phyloP scores from a whole-genome alignment of 2,888 invertebrate species.

The Yponomeuta evonymella region DNA sequence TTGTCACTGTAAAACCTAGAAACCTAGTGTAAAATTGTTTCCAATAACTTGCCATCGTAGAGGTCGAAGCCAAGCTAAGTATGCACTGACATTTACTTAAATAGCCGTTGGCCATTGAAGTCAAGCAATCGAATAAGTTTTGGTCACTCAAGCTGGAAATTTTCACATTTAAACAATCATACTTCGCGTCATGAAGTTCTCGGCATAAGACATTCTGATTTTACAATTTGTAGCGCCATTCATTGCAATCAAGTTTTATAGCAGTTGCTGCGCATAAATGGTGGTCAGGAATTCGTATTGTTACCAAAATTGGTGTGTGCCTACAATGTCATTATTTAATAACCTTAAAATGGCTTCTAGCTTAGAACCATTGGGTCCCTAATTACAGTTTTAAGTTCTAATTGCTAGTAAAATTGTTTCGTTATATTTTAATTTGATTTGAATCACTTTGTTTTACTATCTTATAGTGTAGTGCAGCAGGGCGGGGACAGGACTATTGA shows the following conservation, averaged over 20 bases:
- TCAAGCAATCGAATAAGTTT: no score
- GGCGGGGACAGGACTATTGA: no score
- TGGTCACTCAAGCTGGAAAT: no score
- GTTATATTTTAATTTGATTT: conserved; percentile 4
- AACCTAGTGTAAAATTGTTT: no score
- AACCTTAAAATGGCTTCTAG: neutral
- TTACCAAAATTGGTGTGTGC: neutral
- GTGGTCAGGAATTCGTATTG: conserved; percentile 1
- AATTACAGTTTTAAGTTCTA: neutral
- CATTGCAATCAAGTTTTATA: conserved; percentile 1
- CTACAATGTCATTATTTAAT: conserved; percentile 4
- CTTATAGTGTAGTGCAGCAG: neutral
- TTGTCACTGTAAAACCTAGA: no score
- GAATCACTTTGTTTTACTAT: neutral
- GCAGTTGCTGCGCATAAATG: neutral
- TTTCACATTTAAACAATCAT: no score
- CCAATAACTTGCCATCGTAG: no score
- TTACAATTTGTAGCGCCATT: neutral
- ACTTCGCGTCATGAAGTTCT: no score
- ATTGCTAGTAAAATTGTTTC: conserved; percentile 5
- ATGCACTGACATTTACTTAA: no score
- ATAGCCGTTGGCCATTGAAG: no score
- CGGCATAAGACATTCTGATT: neutral
- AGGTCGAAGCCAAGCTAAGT: no score
- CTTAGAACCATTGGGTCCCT: neutral